Percentiles rank a stretch among this genome's conserved stretches.
Conservation (phyloP, 92 coral and sea anemone genomes). For the Zoanthus solanderi region DNA sequence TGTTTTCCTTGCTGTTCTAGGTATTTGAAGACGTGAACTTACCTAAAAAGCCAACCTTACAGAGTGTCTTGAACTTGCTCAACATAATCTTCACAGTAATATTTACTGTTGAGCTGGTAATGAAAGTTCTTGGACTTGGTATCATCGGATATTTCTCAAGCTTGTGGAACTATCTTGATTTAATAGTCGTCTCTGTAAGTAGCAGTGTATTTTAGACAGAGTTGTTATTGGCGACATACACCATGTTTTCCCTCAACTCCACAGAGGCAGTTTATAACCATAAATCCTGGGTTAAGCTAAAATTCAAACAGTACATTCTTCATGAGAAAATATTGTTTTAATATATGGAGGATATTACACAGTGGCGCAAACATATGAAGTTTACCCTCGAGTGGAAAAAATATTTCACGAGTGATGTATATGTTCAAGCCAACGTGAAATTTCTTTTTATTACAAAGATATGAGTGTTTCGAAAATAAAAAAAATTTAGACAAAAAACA, state of each 20-base stretch:
- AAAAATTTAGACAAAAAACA: no score
- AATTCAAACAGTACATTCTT: no score
- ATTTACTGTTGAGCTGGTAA: constrained; percentile 13
- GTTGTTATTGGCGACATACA: no score
- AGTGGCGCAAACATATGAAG: no score
- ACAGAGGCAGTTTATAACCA: no score
- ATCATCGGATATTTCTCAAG: constrained; percentile 39
- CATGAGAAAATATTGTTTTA: no score
- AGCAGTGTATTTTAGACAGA: not conserved
- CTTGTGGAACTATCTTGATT: constrained; percentile 34
- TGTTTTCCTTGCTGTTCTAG: not conserved
- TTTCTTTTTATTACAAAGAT: no score
- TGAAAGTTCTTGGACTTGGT: constrained; percentile 44
- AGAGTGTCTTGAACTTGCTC: not conserved
- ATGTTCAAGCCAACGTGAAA: no score
- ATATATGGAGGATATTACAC: no score
- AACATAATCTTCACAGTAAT: constrained; percentile 13
- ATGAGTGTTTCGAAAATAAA: no score
- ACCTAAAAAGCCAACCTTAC: constrained; percentile 16
- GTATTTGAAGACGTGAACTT: constrained; percentile 32
- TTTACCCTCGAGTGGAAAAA: no score
- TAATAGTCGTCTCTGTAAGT: constrained; percentile 36
- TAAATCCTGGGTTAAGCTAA: not conserved
- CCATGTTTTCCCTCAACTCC: not conserved
- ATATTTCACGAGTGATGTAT: no score